Conservation (phyloP, 1,140 invertebrate genomes). For the Brachionus paranguensis region DNA sequence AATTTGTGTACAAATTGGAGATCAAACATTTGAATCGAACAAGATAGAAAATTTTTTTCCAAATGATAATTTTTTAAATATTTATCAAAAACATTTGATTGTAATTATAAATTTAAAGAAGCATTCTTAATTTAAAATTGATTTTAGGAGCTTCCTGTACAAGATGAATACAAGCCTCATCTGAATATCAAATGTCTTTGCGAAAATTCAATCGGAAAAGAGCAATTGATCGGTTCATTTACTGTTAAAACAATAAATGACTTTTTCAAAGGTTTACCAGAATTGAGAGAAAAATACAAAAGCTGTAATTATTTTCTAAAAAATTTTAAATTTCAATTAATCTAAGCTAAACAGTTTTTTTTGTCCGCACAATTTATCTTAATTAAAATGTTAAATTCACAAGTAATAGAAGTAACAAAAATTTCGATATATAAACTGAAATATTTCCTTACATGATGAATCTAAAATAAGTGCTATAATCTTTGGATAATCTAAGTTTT, state of each 20-base stretch:
- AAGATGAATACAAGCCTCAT: slow-evolving; percentile 35
- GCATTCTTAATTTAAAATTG: not conserved
- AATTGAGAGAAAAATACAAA: slow-evolving; percentile 8
- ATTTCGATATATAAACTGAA: too few relatives aligned
- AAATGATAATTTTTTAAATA: slow-evolving; percentile 20
- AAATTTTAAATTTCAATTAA: too few relatives aligned
- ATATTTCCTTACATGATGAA: too few relatives aligned
- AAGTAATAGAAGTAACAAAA: too few relatives aligned
- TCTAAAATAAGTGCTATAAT: too few relatives aligned
- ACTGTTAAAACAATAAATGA: slow-evolving; percentile 29
- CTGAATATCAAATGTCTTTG: slow-evolving; percentile 28
- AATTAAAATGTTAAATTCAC: too few relatives aligned
- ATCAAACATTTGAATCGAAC: slow-evolving; percentile 1
- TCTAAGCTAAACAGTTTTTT: too few relatives aligned
- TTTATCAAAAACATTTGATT: not conserved
- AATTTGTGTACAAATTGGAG: slow-evolving; percentile 25
- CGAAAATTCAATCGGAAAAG: slow-evolving; percentile 37
- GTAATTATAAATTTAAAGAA: not conserved
- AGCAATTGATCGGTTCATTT: slow-evolving; percentile 13
- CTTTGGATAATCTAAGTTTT: too few relatives aligned
- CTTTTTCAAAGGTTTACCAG: not conserved
- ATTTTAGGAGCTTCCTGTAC: not conserved
- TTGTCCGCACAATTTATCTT: too few relatives aligned
- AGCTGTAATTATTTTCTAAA: not conserved
- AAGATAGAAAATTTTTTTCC: slow-evolving; percentile 13